Evolutionary conservation across 2,113 vertebrate genomes (phyloP), one percentile per base, ranked within the genome.

Genomic region (Noturus placidus): DNA sequence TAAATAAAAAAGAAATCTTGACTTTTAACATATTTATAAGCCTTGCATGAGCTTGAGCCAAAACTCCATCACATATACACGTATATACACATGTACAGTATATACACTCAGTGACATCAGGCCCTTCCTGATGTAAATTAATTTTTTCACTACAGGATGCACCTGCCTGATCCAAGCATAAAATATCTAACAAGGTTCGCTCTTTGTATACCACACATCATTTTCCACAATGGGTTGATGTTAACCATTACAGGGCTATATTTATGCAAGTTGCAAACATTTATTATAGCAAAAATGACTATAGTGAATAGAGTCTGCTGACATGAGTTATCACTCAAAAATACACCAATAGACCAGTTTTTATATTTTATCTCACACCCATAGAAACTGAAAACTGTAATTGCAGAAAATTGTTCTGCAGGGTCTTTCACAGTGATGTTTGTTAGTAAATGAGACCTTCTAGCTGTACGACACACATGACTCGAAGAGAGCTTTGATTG

Each of bases 221-320:
- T 72, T 87, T 87, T 90, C 85, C 79, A 87, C 59, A 87, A 30
- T 67, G 84, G 46, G 38, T 54, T 81, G 38, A 69, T 79, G 33
- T 42, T 54, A 86, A 50, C 52, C 27, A 15, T 20, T 89, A 54
- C 38, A 81, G 85, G 76, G n/a, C 70, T 89, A 87, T 87, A 91
- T 82, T 89, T 91, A 87, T 14, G 69, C 50, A 76, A 79, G 50
- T 82, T 83, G 89, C 88, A 90, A 90, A 91, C 88, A 91, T 88
- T 86, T 5, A 65, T 65, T 65, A n/a, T 27, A n/a, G 27, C 61
- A 65, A 65, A 65, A 27, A 33, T 20, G 14, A 1, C 17, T 74
- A 3, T 22, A 42, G 35, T 15, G 70, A 42, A 42, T 74, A 10
- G 70, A 22, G 70, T 30, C 42, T 14, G 22, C 38, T 77, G 74